A percentile compares a stretch with the other conserved stretches of the same genome.
These are phyloP conservation scores for Paradoxurus hermaphroditus DNA, from an alignment of 2,113 vertebrate genomes.

Conservation along the genomic window DNA sequence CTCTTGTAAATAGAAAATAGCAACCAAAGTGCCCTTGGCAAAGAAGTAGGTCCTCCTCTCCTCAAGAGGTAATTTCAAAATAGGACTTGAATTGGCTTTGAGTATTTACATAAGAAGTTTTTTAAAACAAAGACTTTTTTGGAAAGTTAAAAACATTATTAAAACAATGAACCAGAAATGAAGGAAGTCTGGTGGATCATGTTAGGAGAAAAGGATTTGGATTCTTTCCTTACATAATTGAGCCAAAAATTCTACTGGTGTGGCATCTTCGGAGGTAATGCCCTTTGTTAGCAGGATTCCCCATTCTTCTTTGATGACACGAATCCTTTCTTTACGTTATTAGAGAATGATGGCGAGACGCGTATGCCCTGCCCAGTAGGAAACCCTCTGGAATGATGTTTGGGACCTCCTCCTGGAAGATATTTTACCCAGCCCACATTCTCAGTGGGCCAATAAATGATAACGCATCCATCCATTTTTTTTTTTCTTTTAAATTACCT, in stretches of 20 bases:
- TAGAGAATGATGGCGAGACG: neutral
- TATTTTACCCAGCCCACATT: neutral
- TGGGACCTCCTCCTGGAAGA: neutral
- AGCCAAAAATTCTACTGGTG: neutral
- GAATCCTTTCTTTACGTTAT: neutral
- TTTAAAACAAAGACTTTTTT: neutral
- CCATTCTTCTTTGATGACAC: neutral
- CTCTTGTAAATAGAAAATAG: conserved; percentile 64
- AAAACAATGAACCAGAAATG: neutral
- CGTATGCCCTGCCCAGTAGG: neutral
- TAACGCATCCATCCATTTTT: neutral
- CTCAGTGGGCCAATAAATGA: neutral
- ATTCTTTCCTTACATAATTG: neutral
- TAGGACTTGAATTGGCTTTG: conserved; percentile 14
- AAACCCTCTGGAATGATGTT: neutral
- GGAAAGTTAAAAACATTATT: conserved; percentile 12
- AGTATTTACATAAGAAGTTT: neutral
- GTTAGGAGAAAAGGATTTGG: neutral
- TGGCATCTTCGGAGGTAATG: neutral
- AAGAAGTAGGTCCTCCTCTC: neutral
- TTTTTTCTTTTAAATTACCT: neutral
- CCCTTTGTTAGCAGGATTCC: neutral
- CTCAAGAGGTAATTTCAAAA: conserved; percentile 10
- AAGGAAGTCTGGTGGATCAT: neutral
- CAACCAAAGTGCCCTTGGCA: conserved; percentile 53